Percentiles rank a stretch among this genome's conserved stretches.
phyloP scores from a whole-genome alignment of 2,888 invertebrate genomes.

The Lithosia quadra region DNA sequence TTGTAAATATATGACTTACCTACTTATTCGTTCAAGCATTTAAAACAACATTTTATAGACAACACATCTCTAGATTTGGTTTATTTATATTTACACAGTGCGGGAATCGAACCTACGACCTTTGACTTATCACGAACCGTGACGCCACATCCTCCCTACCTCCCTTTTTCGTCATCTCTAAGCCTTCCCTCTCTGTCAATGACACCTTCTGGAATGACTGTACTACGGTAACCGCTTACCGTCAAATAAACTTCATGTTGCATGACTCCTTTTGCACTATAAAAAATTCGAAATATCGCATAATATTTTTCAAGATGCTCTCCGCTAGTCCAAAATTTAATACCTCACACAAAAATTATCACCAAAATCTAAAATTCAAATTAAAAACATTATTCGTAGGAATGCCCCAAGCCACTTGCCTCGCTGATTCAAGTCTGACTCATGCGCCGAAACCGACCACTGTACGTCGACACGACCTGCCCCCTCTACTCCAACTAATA shows the following conservation, averaged over 20 bases:
- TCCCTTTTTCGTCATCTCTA: too few relatives aligned
- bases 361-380: conserved; percentile 24
- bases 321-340: not conserved
- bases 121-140: not conserved
- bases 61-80: not conserved
- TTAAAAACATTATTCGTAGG: conserved; percentile 34
- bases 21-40: too few relatives aligned
- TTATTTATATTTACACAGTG: not conserved
- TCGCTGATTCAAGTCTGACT: conserved; percentile 48
- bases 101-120: not conserved
- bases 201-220: too few relatives aligned
- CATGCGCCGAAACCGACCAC: conserved; percentile 44
- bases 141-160: too few relatives aligned
- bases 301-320: too few relatives aligned
- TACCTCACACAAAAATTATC: not conserved
- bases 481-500: conserved; percentile 14
- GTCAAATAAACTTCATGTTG: too few relatives aligned
- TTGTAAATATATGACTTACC: not conserved
- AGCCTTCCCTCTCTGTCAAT: too few relatives aligned
- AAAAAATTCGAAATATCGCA: too few relatives aligned
- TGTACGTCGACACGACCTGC: conserved; percentile 21
- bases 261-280: too few relatives aligned
- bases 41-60: not conserved
- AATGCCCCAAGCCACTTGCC: conserved; percentile 44
- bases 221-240: too few relatives aligned